A percentile compares a stretch with the other conserved stretches of the same genome.
These are phyloP conservation scores for Tenualosa thibaudeaui DNA, from an alignment of 2,797 vertebrate species.

Conservation along the genomic window DNA sequence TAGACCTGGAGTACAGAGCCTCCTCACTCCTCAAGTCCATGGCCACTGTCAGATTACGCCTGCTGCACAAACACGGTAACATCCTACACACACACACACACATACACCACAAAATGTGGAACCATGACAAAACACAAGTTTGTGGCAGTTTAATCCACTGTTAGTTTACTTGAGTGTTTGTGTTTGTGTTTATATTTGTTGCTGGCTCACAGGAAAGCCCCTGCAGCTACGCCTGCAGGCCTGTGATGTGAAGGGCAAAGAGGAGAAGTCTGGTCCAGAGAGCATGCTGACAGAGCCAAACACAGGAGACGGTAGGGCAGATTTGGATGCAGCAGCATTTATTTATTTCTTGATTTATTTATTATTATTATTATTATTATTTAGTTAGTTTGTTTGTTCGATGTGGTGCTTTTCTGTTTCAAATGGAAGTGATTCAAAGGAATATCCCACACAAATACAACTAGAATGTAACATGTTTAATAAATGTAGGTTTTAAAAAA, in stretches of 20 bases:
- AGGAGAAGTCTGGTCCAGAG: conserved; percentile 95
- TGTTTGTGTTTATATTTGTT: conserved; percentile 7
- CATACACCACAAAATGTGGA: not conserved
- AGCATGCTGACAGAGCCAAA: conserved; percentile 88
- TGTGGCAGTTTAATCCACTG: conserved; percentile 11
- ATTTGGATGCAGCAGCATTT: not conserved
- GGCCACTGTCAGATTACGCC: conserved; percentile 85
- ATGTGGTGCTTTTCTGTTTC: not conserved
- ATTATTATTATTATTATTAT: too few relatives aligned
- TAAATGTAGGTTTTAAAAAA: not conserved
- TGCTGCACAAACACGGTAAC: conserved; percentile 94
- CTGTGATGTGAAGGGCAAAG: conserved; percentile 96
- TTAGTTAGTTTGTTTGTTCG: too few relatives aligned
- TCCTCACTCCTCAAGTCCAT: conserved; percentile 88
- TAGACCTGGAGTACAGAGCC: conserved; percentile 84
- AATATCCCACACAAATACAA: not conserved
- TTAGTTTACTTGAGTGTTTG: not conserved
- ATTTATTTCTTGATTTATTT: too few relatives aligned
- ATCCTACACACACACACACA: not conserved
- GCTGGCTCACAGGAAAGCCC: conserved; percentile 77
- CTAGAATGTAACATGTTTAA: not conserved
- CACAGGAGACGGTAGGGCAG: conserved; percentile 85
- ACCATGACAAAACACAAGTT: not conserved
- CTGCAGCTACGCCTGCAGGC: conserved; percentile 89
- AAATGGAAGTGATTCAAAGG: not conserved